phyloP scores from a whole-genome alignment of 2,113 vertebrate genomes.

The Macaca mulatta region DNA sequence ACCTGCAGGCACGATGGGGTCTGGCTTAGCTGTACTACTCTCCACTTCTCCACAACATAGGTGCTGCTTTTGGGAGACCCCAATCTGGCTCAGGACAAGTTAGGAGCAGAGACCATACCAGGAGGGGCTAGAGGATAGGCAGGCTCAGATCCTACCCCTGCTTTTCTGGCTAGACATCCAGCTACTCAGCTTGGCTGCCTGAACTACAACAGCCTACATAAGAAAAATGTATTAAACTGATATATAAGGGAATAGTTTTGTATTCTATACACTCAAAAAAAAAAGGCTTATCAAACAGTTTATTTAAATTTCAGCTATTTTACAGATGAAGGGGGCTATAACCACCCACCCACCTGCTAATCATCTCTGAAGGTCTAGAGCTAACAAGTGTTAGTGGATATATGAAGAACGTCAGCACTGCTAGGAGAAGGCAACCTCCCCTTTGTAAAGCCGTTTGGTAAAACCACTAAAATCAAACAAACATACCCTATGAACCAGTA shows the following conservation, averaged over 20 bases:
- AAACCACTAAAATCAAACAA: background rate
- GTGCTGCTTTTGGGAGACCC: background rate
- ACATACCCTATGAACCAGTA: background rate
- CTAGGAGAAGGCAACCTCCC: background rate
- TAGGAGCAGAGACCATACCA: background rate
- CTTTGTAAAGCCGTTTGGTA: background rate
- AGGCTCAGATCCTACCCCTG: background rate
- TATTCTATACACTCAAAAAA: background rate
- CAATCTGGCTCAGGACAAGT: background rate
- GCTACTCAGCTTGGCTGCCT: background rate
- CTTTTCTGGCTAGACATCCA: background rate
- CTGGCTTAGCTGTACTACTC: background rate
- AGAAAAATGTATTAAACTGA: background rate
- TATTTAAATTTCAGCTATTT: conserved; percentile 44
- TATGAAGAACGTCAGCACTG: background rate
- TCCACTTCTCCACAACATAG: background rate
- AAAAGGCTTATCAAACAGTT: background rate
- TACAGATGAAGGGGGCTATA: background rate
- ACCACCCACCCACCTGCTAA: background rate
- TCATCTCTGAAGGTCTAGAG: background rate
- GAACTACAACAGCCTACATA: background rate
- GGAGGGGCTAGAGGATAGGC: background rate
- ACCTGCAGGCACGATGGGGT: conserved; percentile 79
- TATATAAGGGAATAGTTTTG: background rate
- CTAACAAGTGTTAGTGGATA: background rate